Evolutionary conservation across 2,797 vertebrate genomes (phyloP), one percentile per base, ranked within the genome.

Genomic region (Chrosomus eos): DNA sequence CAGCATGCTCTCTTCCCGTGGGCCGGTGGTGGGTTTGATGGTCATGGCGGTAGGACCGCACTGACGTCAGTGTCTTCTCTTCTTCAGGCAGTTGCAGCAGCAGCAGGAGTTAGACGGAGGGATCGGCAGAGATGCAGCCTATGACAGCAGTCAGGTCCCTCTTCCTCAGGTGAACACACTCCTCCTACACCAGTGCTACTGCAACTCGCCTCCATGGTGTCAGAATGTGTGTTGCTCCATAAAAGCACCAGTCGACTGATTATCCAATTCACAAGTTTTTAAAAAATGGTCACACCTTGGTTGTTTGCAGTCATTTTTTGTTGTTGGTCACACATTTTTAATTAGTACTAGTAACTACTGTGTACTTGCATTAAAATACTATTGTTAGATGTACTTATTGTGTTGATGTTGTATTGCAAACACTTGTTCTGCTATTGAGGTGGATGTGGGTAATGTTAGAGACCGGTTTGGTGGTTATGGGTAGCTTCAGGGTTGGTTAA

Each of bases 41-140:
- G 3, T 13, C 48, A 16, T 19, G 7, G 2, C 2, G 5, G 13
- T 28, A 23, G 13, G 23, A 10, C 18, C 2, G 38, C 3, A 0
- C 58, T 78, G 36, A 64, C 38, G 3, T 31, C 48, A 19, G 26
- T 81, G 80, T 81, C 81, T 87, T 89, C 62, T 31, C 58, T 45
- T 58, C 38, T 43, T 28, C 4, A 99, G 98, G 92, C 97, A 97
- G 88, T 85, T 96, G 4, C 97, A 96, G 90, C 96, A 96, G 3
- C 97, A 97, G 86, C 97, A 97, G 88, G 97, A 98, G 84, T 85
- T 97, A 68, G 97, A 98, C 10, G 95, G 96, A 87, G 96, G 96
- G 1, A 93, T 95, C 1, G 93, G 94, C 23, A 95, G 97, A 92
- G 97, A 98, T 8, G 93, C 92, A 31, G 87, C 97, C 87, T 96